Percentiles rank a stretch among this genome's conserved stretches.
phyloP scores from a whole-genome alignment of 2,888 invertebrate species.

The Parnassius mnemosyne region DNA sequence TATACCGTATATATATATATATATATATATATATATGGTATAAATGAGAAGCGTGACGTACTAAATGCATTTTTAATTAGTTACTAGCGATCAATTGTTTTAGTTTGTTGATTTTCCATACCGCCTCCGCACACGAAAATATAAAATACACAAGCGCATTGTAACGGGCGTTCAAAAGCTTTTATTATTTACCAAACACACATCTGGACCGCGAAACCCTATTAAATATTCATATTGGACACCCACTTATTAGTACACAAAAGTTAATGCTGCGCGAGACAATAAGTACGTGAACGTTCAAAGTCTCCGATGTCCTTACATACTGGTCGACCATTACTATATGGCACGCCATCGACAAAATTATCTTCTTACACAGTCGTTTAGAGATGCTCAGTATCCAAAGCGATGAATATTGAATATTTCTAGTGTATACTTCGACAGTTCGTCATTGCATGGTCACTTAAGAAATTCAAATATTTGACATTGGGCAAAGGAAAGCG shows the following conservation, averaged over 20 bases:
- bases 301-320: slow-evolving; percentile 60
- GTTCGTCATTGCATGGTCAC: slow-evolving; percentile 76
- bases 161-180: slow-evolving; percentile 66
- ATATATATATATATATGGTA: not conserved
- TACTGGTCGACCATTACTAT: slow-evolving; percentile 39
- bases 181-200: slow-evolving; percentile 73
- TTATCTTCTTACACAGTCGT: slow-evolving; percentile 50
- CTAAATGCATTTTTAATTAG: slow-evolving; percentile 19
- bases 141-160: slow-evolving; percentile 61
- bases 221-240: slow-evolving; percentile 77
- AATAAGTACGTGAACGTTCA: slow-evolving; percentile 59
- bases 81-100: slow-evolving; percentile 28
- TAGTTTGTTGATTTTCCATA: slow-evolving; percentile 51
- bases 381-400: slow-evolving; percentile 47
- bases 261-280: slow-evolving; percentile 69
- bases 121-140: slow-evolving; percentile 63
- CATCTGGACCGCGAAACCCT: slow-evolving; percentile 73
- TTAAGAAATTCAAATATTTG: slow-evolving; percentile 79
- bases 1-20: too few species aligned
- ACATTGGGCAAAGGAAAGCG: slow-evolving; percentile 78
- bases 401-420: slow-evolving; percentile 74
- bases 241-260: slow-evolving; percentile 80
- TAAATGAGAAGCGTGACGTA: not conserved
- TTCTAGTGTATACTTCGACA: slow-evolving; percentile 65
- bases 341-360: slow-evolving; percentile 44